Conservation (phyloP, 2,888 invertebrate species). For the Gandaritis pyraliata region DNA sequence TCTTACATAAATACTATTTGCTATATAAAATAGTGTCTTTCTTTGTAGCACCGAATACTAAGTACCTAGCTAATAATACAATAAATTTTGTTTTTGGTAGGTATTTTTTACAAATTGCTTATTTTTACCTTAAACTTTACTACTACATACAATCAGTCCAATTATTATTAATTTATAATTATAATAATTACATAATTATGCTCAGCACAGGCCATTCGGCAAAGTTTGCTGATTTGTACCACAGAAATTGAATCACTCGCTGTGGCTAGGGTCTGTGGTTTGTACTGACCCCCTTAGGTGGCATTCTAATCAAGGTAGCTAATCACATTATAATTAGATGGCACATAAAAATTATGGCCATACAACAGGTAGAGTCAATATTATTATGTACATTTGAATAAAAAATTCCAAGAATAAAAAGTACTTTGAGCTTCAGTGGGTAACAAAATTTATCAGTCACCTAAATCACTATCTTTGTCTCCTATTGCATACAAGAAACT, state of each 20-base stretch:
- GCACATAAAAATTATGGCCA: constrained; percentile 13
- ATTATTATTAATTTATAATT: neutral
- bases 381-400: constrained; percentile 19
- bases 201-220: too few relatives aligned
- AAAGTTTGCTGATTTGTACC: too few relatives aligned
- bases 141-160: constrained; percentile 16
- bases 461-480: constrained; percentile 89
- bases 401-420: constrained; percentile 26
- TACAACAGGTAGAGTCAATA: constrained; percentile 12
- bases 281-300: too few relatives aligned
- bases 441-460: constrained; percentile 75
- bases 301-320: too few relatives aligned
- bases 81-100: constrained; percentile 8
- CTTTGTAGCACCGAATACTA: constrained; percentile 27
- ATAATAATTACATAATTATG: too few relatives aligned
- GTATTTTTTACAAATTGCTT: neutral
- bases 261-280: too few relatives aligned
- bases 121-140: neutral
- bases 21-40: constrained; percentile 14
- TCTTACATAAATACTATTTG: constrained; percentile 6
- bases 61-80: constrained; percentile 8
- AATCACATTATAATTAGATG: constrained; percentile 1
- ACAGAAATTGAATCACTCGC: too few relatives aligned
- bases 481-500: constrained; percentile 89
- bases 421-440: constrained; percentile 24